phyloP scores from a whole-genome alignment of 2,888 invertebrate species.

The Bruchidius siliquastri region DNA sequence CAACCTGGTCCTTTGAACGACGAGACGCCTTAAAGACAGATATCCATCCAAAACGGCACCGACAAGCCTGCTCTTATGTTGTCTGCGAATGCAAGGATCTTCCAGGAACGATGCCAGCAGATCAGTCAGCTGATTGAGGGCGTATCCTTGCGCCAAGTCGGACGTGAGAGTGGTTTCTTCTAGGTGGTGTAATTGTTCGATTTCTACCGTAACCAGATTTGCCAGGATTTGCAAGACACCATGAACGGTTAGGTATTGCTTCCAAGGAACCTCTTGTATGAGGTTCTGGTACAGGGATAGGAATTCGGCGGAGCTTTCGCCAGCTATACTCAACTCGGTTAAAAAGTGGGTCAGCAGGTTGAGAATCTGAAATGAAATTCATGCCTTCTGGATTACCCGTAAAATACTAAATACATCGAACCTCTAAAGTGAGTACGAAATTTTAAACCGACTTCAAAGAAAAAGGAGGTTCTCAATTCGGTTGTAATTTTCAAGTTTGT shows the following conservation, averaged over 20 bases:
- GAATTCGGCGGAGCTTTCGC: conserved; percentile 91
- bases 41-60: conserved; percentile 92
- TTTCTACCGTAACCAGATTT: conserved; percentile 81
- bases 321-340: conserved; percentile 78
- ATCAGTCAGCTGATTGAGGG: conserved; percentile 81
- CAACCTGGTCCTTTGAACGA: conserved; percentile 89
- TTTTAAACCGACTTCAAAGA: too few species aligned
- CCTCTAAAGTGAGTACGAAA: too few species aligned
- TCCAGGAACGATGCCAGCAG: conserved; percentile 84
- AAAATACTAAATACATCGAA: neutral
- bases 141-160: conserved; percentile 89
- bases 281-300: conserved; percentile 80
- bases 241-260: conserved; percentile 84
- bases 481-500: too few species aligned
- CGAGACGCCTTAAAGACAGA: conserved; percentile 80
- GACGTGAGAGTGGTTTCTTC: conserved; percentile 92
- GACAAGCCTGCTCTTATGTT: conserved; percentile 78
- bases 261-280: conserved; percentile 85
- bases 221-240: conserved; percentile 76
- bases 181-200: conserved; percentile 78
- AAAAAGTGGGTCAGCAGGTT: conserved; percentile 85
- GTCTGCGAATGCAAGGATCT: conserved; percentile 79
- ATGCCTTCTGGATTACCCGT: too few species aligned
- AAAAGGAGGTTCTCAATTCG: too few species aligned
- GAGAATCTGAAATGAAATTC: conserved; percentile 55